These are phyloP conservation scores for Galbula dea DNA, from an alignment of 2,113 vertebrate genomes.

Conservation along the genomic window DNA sequence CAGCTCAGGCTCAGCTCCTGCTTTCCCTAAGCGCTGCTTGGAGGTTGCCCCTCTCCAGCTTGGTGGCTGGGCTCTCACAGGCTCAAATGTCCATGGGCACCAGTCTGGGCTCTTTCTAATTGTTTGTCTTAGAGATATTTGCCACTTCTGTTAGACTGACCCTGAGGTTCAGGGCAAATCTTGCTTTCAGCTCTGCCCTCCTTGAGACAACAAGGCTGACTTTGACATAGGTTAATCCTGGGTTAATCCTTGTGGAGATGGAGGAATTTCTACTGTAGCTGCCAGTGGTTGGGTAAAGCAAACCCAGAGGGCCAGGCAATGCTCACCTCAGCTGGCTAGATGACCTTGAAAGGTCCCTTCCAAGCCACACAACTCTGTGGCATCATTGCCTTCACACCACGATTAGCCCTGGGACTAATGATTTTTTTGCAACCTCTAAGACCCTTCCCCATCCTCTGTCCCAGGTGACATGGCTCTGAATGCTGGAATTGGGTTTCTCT, in stretches of 20 bases:
- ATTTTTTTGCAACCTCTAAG: not conserved
- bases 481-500: not conserved
- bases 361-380: too few species aligned
- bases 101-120: not conserved
- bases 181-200: not conserved
- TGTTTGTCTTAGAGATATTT: not conserved
- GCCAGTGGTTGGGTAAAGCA: not conserved
- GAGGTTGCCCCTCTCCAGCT: not conserved
- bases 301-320: not conserved
- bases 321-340: not conserved
- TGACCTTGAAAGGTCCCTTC: too few species aligned
- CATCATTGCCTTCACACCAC: not conserved
- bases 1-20: not conserved
- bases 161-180: not conserved
- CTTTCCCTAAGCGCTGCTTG: not conserved
- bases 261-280: not conserved
- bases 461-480: not conserved
- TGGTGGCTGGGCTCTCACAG: not conserved
- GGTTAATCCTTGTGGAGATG: constrained; percentile 30
- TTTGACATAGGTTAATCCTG: not conserved
- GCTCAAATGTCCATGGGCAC: not conserved
- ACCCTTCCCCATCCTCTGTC: not conserved
- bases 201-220: not conserved
- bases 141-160: constrained; percentile 25
- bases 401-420: not conserved